A percentile compares a stretch with the other conserved stretches of the same genome.
These are phyloP conservation scores for Lutraria rhynchaena DNA, from an alignment of 1,140 invertebrate species.

Conservation along the genomic window DNA sequence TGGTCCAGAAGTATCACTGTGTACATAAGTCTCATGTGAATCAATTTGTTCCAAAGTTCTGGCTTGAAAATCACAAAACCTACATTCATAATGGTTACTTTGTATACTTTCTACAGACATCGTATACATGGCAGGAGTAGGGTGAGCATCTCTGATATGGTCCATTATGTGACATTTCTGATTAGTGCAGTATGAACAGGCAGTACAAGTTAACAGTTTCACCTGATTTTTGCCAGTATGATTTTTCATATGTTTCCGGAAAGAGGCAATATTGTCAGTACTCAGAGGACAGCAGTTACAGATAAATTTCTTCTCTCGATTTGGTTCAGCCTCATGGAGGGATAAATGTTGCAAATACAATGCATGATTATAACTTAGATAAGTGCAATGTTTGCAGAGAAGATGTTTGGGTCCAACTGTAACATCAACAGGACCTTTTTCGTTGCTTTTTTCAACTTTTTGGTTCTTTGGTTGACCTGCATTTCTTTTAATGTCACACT, in stretches of 20 bases:
- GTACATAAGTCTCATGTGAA: constrained; percentile 37
- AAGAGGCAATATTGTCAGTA: background rate
- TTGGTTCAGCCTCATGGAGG: constrained; percentile 46
- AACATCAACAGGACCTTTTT: background rate
- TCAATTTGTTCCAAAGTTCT: constrained; percentile 25
- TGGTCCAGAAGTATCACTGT: background rate
- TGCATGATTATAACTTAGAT: constrained; percentile 40
- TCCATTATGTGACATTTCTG: constrained; percentile 54
- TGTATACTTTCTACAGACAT: constrained; percentile 22
- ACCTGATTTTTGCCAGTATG: constrained; percentile 48
- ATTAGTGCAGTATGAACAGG: constrained; percentile 43
- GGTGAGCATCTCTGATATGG: constrained; percentile 43
- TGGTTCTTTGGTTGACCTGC: background rate
- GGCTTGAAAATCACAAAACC: constrained; percentile 45
- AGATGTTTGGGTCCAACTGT: constrained; percentile 22
- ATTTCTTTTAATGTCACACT: background rate
- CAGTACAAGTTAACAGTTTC: constrained; percentile 37
- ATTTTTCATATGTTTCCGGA: constrained; percentile 39
- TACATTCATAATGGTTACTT: constrained; percentile 46
- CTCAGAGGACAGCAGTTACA: constrained; percentile 47
- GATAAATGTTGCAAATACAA: constrained; percentile 30
- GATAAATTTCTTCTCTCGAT: constrained; percentile 44
- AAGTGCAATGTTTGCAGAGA: constrained; percentile 31
- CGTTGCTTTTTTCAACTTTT: constrained; percentile 1
- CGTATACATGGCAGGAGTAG: constrained; percentile 13